Conservation (phyloP, 2,113 vertebrate genomes). For the Probosciger aterrimus region DNA sequence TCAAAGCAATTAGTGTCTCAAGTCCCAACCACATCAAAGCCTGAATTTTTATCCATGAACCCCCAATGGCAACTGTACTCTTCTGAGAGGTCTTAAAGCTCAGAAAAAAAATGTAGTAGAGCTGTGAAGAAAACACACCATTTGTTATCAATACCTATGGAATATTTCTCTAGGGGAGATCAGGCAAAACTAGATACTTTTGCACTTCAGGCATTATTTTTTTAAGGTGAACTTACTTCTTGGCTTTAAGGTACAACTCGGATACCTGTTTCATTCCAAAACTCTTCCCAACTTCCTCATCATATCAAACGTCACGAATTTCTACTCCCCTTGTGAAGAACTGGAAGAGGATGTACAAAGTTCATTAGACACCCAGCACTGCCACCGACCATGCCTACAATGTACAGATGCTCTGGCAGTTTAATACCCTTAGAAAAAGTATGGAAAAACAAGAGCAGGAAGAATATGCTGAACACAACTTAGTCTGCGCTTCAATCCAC, state of each 20-base stretch:
- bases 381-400: not conserved
- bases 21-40: conserved; percentile 5
- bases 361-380: not conserved
- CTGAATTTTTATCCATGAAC: not conserved
- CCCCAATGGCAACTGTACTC: not conserved
- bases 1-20: conserved; percentile 47
- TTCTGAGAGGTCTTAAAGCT: not conserved
- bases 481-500: not conserved
- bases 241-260: not conserved
- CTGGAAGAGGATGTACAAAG: not conserved
- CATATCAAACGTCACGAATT: not conserved
- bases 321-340: not conserved
- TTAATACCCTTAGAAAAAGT: not conserved
- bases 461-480: not conserved
- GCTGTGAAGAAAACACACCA: not conserved
- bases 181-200: not conserved
- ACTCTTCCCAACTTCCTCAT: not conserved
- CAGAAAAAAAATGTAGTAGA: not conserved
- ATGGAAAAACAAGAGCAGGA: not conserved
- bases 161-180: not conserved
- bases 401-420: not conserved
- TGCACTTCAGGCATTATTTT: not conserved
- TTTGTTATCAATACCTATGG: not conserved
- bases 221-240: not conserved
- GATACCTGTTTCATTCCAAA: not conserved